Conservation (phyloP, 2,113 vertebrate genomes). For the Paraplagusia blochii region DNA sequence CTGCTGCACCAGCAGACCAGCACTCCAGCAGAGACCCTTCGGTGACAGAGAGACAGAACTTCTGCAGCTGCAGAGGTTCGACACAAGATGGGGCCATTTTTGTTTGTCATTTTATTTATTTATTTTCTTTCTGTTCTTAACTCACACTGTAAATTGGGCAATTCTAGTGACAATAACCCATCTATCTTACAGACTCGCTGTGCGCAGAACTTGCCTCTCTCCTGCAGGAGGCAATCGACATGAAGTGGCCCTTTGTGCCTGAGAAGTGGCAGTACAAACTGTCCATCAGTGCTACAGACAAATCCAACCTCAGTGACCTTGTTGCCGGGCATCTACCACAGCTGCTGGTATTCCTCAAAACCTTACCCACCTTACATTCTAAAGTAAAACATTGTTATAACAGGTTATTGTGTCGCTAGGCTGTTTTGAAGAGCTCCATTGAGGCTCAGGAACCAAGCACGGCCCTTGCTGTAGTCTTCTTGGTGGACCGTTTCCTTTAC, state of each 20-base stretch:
- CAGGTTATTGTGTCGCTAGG: conserved; percentile 61
- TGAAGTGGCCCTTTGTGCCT: conserved; percentile 96
- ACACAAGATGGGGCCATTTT: conserved; percentile 40
- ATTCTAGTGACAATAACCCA: too few relatives aligned
- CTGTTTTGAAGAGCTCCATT: conserved; percentile 80
- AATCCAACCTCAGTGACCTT: conserved; percentile 88
- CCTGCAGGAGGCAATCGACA: conserved; percentile 86
- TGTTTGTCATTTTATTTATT: too few relatives aligned
- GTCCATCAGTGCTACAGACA: conserved; percentile 80
- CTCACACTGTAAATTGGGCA: too few relatives aligned
- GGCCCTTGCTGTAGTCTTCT: conserved; percentile 80
- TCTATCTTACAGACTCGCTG: conserved; percentile 73
- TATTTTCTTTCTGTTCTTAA: too few relatives aligned
- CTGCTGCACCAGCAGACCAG: conserved; percentile 19
- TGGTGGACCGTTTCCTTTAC: conserved; percentile 89
- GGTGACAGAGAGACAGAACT: conserved; percentile 53
- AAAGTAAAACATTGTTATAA: background rate
- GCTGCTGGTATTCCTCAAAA: conserved; percentile 81
- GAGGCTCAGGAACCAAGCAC: conserved; percentile 63
- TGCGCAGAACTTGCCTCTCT: conserved; percentile 82
- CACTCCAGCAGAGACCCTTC: conserved; percentile 31
- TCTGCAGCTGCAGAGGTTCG: conserved; percentile 79
- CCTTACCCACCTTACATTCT: background rate
- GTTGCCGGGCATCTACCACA: conserved; percentile 76
- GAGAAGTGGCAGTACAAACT: conserved; percentile 97